phyloP scores from a whole-genome alignment of 2,888 invertebrate genomes.

The Kryphioiulus occultus region DNA sequence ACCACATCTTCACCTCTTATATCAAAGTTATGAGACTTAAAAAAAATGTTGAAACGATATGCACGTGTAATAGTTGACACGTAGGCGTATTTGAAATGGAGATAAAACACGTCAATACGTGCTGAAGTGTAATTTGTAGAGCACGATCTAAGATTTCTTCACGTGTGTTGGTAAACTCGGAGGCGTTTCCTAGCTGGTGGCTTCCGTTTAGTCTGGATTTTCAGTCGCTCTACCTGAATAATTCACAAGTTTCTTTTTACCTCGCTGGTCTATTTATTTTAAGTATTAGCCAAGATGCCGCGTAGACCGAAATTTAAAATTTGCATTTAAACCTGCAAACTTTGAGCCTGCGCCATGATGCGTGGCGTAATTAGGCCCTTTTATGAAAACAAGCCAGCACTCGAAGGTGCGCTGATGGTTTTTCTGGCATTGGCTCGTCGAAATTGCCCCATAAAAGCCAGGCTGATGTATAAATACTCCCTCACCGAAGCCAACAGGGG shows the following conservation, averaged over 20 bases:
- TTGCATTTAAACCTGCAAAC: slow-evolving; percentile 15
- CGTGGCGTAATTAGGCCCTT: slow-evolving; percentile 20
- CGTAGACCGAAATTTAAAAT: not conserved
- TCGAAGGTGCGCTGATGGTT: not conserved
- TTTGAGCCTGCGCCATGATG: not conserved
- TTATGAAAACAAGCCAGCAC: slow-evolving; percentile 1
- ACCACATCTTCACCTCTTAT: no score
- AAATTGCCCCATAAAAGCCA: slow-evolving; percentile 8
- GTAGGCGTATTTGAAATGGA: no score
- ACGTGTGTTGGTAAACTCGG: no score
- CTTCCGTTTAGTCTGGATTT: no score
- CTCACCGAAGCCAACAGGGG: slow-evolving; percentile 36
- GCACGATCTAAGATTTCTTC: no score
- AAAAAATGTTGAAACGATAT: no score
- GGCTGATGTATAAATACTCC: slow-evolving; percentile 4
- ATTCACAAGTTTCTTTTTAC: not conserved
- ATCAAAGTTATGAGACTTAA: no score
- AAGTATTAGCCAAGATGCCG: not conserved
- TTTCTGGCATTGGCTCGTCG: not conserved
- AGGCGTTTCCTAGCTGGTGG: no score
- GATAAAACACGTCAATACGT: no score
- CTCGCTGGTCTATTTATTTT: not conserved
- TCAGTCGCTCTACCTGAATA: no score
- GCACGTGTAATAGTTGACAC: no score
- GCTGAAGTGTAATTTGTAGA: no score